Conservation (phyloP, 2,888 invertebrate species). For the Caenorhabditis sp. region DNA sequence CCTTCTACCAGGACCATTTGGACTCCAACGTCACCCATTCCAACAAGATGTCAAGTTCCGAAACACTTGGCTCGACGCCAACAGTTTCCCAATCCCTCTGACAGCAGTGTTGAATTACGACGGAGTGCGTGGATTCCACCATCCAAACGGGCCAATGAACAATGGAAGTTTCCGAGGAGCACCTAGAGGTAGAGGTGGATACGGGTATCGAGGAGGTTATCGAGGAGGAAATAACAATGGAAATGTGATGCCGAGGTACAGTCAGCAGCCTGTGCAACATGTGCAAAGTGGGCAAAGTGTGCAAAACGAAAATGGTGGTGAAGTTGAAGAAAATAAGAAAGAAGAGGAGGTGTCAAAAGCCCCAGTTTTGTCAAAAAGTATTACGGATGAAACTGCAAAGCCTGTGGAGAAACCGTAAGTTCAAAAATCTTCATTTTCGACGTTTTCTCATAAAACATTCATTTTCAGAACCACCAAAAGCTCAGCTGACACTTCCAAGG, state of each 20-base stretch:
- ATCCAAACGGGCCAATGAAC: not conserved
- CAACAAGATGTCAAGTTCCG: conserved; percentile 68
- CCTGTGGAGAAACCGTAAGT: too few species aligned
- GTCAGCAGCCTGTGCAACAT: too few species aligned
- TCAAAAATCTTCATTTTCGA: too few species aligned
- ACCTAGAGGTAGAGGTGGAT: conserved; percentile 27
- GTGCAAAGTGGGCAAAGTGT: not conserved
- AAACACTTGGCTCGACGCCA: conserved; percentile 74
- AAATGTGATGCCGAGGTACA: not conserved
- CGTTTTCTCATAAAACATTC: too few species aligned
- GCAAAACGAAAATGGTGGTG: too few species aligned
- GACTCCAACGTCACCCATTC: conserved; percentile 23
- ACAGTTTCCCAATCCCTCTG: conserved; percentile 31
- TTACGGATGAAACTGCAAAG: not conserved
- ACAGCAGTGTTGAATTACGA: conserved; percentile 17
- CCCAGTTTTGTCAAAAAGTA: too few species aligned
- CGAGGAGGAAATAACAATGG: conserved; percentile 10
- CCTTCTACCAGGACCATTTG: conserved; percentile 51
- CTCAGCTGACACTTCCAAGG: not conserved
- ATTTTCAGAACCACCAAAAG: not conserved
- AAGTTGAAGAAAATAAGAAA: not conserved
- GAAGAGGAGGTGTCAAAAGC: not conserved
- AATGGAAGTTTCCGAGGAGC: not conserved
- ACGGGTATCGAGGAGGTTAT: conserved; percentile 32
- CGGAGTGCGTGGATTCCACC: not conserved